phyloP scores from a whole-genome alignment of 2,113 vertebrate species.

The Gavia stellata region DNA sequence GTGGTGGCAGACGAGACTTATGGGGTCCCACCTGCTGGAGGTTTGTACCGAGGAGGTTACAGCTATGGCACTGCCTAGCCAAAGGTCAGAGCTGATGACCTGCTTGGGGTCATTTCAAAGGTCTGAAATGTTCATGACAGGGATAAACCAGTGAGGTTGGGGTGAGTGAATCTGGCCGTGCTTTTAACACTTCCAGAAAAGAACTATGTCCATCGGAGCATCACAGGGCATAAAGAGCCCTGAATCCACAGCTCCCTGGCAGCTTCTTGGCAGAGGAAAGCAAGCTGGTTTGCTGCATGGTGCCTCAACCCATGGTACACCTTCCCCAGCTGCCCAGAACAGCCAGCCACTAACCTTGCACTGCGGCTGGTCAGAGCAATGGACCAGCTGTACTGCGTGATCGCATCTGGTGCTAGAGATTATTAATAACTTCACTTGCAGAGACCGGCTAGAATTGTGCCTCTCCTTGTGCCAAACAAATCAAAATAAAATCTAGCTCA shows the following conservation, averaged over 20 bases:
- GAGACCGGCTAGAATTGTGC: background rate
- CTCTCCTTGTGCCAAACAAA: background rate
- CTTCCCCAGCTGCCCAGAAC: background rate
- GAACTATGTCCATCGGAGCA: background rate
- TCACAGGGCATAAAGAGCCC: background rate
- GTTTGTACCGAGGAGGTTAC: background rate
- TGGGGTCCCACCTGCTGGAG: background rate
- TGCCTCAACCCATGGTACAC: background rate
- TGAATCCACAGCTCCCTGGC: background rate
- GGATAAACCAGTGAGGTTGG: background rate
- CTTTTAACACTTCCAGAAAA: background rate
- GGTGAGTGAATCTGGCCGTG: background rate
- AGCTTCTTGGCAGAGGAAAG: background rate
- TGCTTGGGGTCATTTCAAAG: background rate
- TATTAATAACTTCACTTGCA: background rate
- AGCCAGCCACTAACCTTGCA: fast-evolving
- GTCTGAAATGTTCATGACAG: background rate
- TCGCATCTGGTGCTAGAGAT: background rate
- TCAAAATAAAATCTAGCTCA: background rate
- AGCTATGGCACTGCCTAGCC: fast-evolving
- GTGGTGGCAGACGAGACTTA: background rate
- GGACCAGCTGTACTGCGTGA: background rate
- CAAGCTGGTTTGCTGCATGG: background rate
- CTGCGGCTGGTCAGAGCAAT: fast-evolving
- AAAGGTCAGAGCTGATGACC: background rate